Base-by-base conservation (phyloP, 2,113 vertebrate species). In the Periophthalmus modestus region DNA sequence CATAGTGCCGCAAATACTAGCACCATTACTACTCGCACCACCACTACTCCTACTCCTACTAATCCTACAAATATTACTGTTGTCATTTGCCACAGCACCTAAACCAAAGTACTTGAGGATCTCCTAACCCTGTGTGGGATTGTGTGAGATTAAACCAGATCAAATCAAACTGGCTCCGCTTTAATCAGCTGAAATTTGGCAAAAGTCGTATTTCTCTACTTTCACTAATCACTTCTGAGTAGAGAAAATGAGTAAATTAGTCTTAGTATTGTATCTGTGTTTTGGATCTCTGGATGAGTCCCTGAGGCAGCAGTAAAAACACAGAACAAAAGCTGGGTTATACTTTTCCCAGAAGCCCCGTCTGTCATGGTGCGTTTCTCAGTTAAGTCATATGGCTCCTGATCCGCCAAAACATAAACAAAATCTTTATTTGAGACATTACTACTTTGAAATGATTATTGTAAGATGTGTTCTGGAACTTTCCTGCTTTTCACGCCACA, bases 121-220 rank as follows among this genome's bases (percentile, higher is more conserved):
- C 55, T 23, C 21, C 0, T 13, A 5, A 23, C 55, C 21, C 21
- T 57, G 21, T 33, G 58, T 15, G 0, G 5, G 15, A 18, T 62
- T 34, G 18, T 6, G 7, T 18, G 39, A 63, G 66, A 5, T 39
- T 74, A 48, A 78, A 58, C 66, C 24, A 21, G 1, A 13, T 39
- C 66, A 52, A 59, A 71, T 72, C 65, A 78, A 57, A 10, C 1
- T 58, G 54, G 28, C 48, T 50, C 54, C 39, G 59, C 33, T 18
- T 57, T 14, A 69, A 69, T 65, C 13, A 54, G 21, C 15, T 71
- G 52, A 43, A 71, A 72, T 65, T 5, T 19, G 50, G 62, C 54
- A 62, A 77, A 79, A 63, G 47, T 73, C 21, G 50, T 48, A 77
- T 73, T 72, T 78, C 16, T 0, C 46, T 55, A 23, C 18, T 79